phyloP scores from a whole-genome alignment of 1,140 invertebrate species.

The Drosophila littoralis region DNA sequence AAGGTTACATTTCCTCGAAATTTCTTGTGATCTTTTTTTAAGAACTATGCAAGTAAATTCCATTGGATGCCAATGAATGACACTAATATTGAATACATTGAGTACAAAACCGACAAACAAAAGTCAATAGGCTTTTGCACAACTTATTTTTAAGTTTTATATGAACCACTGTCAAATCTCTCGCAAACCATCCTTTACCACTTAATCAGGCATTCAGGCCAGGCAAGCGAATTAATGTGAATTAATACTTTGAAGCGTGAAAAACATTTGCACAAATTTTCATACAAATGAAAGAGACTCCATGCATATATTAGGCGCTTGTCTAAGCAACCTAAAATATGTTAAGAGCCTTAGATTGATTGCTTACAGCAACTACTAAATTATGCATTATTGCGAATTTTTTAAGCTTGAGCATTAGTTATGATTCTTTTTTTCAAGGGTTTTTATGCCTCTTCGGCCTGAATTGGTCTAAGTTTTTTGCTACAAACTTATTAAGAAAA shows the following conservation, averaged over 20 bases:
- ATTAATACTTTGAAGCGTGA: neutral
- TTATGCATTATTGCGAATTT: no score
- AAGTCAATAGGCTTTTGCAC: neutral
- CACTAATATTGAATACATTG: constrained; percentile 31
- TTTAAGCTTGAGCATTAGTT: no score
- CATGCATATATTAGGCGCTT: neutral
- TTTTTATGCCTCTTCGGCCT: no score
- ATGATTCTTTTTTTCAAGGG: no score
- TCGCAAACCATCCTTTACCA: neutral
- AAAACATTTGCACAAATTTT: neutral
- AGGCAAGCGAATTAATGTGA: neutral
- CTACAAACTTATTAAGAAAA: no score
- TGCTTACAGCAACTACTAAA: no score
- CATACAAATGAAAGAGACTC: neutral
- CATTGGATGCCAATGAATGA: constrained; percentile 29
- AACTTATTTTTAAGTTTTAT: neutral
- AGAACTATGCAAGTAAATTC: constrained; percentile 38
- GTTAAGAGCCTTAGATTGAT: no score
- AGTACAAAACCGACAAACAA: constrained; percentile 5
- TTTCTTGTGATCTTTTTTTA: constrained; percentile 3
- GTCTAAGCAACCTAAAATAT: no score
- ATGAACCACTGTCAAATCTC: neutral
- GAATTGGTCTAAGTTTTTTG: no score
- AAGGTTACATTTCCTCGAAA: no score
- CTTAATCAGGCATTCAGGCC: no score